Percentiles rank a stretch among this genome's conserved stretches.
These are phyloP conservation scores for Telmatochromis bifrenatus DNA, from an alignment of 2,113 vertebrate genomes.

Conservation along the genomic window DNA sequence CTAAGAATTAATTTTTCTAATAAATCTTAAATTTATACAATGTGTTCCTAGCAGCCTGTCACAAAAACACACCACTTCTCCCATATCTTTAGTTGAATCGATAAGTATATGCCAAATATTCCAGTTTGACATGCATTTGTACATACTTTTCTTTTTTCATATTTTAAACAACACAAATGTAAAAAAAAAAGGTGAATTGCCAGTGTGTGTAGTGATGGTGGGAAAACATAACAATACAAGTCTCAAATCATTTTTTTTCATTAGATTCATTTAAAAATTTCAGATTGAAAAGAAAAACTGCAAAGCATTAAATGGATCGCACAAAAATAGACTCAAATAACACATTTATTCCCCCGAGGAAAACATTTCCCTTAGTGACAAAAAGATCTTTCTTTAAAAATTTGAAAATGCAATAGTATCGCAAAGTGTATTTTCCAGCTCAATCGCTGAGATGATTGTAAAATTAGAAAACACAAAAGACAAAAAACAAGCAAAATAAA, in stretches of 20 bases:
- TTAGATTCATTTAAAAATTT: background rate
- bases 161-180: background rate
- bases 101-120: background rate
- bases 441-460: background rate
- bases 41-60: background rate
- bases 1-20: background rate
- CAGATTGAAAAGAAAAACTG: background rate
- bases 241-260: background rate
- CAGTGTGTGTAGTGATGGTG: background rate
- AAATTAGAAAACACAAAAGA: background rate
- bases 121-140: background rate
- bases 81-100: background rate
- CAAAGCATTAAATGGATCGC: background rate
- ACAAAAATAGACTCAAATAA: background rate
- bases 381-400: background rate
- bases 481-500: background rate
- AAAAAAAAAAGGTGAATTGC: background rate
- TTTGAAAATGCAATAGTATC: background rate
- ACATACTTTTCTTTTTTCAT: rapidly evolving
- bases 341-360: background rate
- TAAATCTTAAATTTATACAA: background rate
- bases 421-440: background rate
- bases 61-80: background rate
- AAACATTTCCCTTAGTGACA: background rate
- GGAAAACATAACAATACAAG: background rate